Conservation (phyloP, 1,140 invertebrate genomes). For the Gerris buenoi region DNA sequence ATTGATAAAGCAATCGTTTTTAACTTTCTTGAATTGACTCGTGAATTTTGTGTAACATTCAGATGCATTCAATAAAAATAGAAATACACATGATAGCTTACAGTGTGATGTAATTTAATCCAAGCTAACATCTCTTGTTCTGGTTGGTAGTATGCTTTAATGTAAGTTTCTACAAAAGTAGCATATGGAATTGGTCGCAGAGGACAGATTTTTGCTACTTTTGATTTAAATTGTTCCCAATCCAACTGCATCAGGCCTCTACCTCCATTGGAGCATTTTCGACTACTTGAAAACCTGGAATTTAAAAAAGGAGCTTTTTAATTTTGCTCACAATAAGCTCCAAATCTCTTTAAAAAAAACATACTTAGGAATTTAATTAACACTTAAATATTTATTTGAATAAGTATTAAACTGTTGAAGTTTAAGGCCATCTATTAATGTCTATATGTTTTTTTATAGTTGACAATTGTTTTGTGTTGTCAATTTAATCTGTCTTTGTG, state of each 20-base stretch:
- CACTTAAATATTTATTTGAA: not conserved
- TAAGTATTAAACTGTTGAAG: not conserved
- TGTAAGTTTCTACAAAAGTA: slow-evolving; percentile 82
- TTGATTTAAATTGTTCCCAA: slow-evolving; percentile 85
- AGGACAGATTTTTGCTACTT: slow-evolving; percentile 71
- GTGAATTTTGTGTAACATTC: too few species aligned
- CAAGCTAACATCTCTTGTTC: slow-evolving; percentile 75
- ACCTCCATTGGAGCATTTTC: slow-evolving; percentile 91
- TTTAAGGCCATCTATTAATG: too few species aligned
- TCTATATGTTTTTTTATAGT: too few species aligned
- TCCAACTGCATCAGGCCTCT: slow-evolving; percentile 94
- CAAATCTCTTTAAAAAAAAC: too few species aligned
- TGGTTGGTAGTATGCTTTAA: slow-evolving; percentile 91
- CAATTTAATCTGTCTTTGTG: too few species aligned
- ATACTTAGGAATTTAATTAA: not conserved
- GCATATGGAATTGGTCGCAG: slow-evolving; percentile 72
- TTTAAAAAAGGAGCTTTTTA: too few species aligned
- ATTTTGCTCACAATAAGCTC: too few species aligned
- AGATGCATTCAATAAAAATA: too few species aligned
- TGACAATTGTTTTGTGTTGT: too few species aligned
- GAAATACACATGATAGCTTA: too few species aligned
- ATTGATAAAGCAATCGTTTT: too few species aligned
- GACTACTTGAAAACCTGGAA: slow-evolving; percentile 67
- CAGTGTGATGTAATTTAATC: slow-evolving; percentile 51
- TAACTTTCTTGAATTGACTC: too few species aligned